Evolutionary conservation across 2,113 vertebrate genomes (phyloP).

Genomic region (Cyphomyrus plagiostoma): DNA sequence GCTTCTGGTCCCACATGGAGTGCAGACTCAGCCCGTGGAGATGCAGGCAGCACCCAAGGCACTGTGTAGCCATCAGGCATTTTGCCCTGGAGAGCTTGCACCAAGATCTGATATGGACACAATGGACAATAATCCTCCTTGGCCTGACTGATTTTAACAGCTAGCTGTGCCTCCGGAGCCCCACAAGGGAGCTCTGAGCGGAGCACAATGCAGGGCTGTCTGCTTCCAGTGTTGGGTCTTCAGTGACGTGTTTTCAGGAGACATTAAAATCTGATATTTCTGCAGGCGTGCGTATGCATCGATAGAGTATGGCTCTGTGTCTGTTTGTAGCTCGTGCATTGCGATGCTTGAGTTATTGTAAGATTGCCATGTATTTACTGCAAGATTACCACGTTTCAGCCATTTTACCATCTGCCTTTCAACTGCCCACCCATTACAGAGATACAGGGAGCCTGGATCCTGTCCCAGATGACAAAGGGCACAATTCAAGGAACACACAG

Average conservation of each 20-base stretch:
- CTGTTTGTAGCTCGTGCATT: background rate
- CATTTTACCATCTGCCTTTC: background rate
- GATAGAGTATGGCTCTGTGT: background rate
- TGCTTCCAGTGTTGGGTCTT: background rate
- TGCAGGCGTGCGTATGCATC: background rate
- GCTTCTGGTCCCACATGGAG: background rate
- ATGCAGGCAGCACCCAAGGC: background rate
- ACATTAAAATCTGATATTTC: slow-evolving; percentile 1
- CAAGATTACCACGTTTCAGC: background rate
- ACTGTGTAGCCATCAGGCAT: background rate
- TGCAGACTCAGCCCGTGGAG: background rate
- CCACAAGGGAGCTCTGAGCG: background rate
- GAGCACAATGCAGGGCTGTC: background rate
- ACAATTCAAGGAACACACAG: background rate
- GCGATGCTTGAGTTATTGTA: background rate
- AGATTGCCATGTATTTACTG: background rate
- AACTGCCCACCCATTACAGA: background rate
- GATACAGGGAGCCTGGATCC: background rate
- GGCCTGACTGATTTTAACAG: background rate
- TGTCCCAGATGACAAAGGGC: background rate
- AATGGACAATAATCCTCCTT: background rate
- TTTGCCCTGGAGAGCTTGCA: background rate
- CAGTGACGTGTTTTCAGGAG: background rate
- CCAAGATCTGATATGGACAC: slow-evolving; percentile 14
- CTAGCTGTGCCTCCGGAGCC: background rate